Evolutionary conservation across 2,113 vertebrate genomes (phyloP).

Genomic region (Todiramphus saurophagus): DNA sequence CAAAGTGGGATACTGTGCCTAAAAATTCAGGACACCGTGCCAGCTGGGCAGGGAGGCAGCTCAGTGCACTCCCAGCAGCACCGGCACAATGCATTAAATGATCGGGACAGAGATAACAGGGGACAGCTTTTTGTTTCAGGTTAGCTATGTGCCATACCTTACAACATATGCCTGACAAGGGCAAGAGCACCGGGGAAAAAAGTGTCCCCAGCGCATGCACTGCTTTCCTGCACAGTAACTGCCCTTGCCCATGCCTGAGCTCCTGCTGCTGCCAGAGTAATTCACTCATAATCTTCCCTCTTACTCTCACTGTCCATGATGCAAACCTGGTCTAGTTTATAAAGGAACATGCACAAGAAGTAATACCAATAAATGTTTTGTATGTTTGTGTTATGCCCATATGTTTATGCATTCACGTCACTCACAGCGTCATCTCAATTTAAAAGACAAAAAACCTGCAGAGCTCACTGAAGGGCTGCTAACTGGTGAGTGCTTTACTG

Average conservation of each 20-base stretch:
- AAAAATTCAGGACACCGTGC: not conserved
- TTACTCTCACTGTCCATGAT: not conserved
- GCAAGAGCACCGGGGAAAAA: not conserved
- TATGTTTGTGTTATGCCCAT: not conserved
- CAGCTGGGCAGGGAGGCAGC: not conserved
- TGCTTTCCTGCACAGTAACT: not conserved
- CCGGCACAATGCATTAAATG: rapidly evolving
- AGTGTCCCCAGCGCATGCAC: rapidly evolving
- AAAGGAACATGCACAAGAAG: not conserved
- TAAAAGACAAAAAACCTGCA: not conserved
- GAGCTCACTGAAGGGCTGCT: not conserved
- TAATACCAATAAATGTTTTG: not conserved
- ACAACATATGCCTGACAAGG: not conserved
- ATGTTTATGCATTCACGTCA: not conserved
- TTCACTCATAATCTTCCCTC: not conserved
- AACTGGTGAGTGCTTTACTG: not conserved
- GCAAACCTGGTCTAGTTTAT: not conserved
- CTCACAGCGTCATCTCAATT: not conserved
- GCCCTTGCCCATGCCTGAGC: not conserved
- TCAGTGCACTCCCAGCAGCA: rapidly evolving
- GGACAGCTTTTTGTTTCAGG: not conserved
- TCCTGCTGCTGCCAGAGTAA: not conserved
- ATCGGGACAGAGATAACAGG: not conserved
- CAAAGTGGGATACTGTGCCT: not conserved
- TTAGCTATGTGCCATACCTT: not conserved